Evolutionary conservation across 2,113 vertebrate genomes (phyloP).

Genomic region (Rhabdomys dilectus): DNA sequence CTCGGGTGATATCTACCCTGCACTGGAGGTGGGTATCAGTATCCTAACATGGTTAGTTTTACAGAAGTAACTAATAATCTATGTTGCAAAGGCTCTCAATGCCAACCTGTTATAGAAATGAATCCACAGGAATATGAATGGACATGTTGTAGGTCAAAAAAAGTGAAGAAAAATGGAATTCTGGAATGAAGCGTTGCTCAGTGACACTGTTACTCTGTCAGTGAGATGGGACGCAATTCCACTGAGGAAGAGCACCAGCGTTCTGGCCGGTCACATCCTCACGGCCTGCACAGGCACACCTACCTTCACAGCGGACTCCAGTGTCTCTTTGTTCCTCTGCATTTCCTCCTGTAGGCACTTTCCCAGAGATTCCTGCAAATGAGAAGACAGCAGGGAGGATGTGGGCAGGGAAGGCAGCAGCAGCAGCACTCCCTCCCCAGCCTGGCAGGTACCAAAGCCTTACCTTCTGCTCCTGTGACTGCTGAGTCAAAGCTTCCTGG

Average conservation of each 20-base stretch:
- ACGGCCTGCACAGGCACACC: neutral
- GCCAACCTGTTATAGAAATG: neutral
- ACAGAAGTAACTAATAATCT: neutral
- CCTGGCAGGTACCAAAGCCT: neutral
- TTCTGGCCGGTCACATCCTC: neutral
- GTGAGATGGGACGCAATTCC: neutral
- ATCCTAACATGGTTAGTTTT: neutral
- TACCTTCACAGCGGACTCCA: constrained; percentile 87
- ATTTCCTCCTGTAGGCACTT: constrained; percentile 87
- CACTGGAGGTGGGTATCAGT: neutral
- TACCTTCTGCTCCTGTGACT: constrained; percentile 87
- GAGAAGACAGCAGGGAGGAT: constrained; percentile 8
- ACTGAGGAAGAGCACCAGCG: neutral
- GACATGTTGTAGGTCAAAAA: neutral
- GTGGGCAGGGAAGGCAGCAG: neutral
- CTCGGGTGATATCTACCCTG: neutral
- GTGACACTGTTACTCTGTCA: neutral
- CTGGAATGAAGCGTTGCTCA: neutral
- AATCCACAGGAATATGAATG: constrained; percentile 22
- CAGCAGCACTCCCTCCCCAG: neutral
- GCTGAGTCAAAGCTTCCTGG: constrained; percentile 85
- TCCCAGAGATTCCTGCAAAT: constrained; percentile 85
- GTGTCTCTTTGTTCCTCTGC: constrained; percentile 83
- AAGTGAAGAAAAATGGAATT: neutral
- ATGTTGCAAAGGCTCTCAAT: neutral